Evolutionary conservation across 1,140 invertebrate genomes (phyloP), one percentile per base, ranked within the genome.

Genomic region (Lerema accius): DNA sequence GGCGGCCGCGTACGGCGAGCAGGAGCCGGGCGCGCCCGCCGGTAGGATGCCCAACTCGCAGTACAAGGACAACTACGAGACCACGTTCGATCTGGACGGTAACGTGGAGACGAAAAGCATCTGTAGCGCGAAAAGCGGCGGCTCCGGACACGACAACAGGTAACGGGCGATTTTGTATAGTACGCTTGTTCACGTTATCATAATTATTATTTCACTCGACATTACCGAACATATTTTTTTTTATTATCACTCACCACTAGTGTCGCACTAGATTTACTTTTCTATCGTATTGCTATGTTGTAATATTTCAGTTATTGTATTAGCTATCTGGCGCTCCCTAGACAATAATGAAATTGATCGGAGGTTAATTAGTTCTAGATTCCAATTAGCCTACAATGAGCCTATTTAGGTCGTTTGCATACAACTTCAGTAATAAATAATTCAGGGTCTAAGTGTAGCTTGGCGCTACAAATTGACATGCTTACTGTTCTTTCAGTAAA

Each of bases 51-150:
- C 73, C 16, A 80, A 73, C 58, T 76, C 84, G 10, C 88, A 90
- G 28, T 91, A 88, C 66, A 91, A 91, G 71, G 94, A 95, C 82
- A 96, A 96, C 90, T 95, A 95, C 67, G 95, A 96, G 80, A 96
- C 95, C 3, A 96, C 95, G 1, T 96, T 96, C 83, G 96, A 96
- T 89, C 91, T 95, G 51, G 95, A 96, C 65, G 95, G 95, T 17
- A 97, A 97, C 88, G 95, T 97, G 51, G 96, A 97, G 82, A 94
- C 91, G 63, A 94, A 92, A 89, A 94, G 89, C 77, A 94, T 91
- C 77, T 94, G 87, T 76, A 94, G 91, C 89, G 92, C 87, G 70
- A 94, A 92, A 80, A 94, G 92, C 61, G 90, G 94, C 67, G 94
- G 94, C 73, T 93, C 94, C 45, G 93, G 93, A 74, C 92, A 95